Percentiles rank a stretch among this genome's conserved stretches.
Evolutionary conservation across 1,140 invertebrate genomes (phyloP).

Genomic region (Drosophila pruinosa): DNA sequence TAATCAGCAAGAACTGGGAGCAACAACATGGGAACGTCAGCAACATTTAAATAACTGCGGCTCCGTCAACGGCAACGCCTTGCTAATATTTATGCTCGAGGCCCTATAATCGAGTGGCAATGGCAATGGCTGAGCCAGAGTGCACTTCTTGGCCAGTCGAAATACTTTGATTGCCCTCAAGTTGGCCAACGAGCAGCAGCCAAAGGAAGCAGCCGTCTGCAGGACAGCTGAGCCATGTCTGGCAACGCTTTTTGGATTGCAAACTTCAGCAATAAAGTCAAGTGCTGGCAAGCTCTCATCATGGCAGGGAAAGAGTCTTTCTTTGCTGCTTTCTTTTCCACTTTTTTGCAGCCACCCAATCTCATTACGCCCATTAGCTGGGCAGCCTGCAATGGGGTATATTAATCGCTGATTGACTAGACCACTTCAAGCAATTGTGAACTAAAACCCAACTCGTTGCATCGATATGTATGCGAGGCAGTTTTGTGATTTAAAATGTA

Average conservation of each 20-base stretch:
- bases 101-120: conserved; percentile 50
- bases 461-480: too few relatives aligned
- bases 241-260: conserved; percentile 17
- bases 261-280: conserved; percentile 44
- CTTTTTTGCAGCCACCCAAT: background rate
- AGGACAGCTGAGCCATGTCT: too few relatives aligned
- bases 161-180: conserved; percentile 63
- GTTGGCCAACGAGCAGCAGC: conserved; percentile 7
- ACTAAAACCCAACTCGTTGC: too few relatives aligned
- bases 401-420: conserved; percentile 5
- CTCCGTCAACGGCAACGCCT: conserved; percentile 66
- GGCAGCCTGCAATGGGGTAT: background rate
- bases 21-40: conserved; percentile 45
- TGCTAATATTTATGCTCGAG: conserved; percentile 73
- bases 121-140: conserved; percentile 28
- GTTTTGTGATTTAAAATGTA: too few relatives aligned
- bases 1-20: conserved; percentile 25
- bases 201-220: background rate
- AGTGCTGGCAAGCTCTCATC: conserved; percentile 17
- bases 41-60: conserved; percentile 76
- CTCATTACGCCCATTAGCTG: conserved; percentile 9
- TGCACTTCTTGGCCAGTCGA: conserved; percentile 53
- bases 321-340: background rate
- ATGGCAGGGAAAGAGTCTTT: background rate
- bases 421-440: too few relatives aligned